Evolutionary conservation across 2,888 invertebrate genomes (phyloP), one percentile per base, ranked within the genome.

Genomic region (Polymixis flavicincta): DNA sequence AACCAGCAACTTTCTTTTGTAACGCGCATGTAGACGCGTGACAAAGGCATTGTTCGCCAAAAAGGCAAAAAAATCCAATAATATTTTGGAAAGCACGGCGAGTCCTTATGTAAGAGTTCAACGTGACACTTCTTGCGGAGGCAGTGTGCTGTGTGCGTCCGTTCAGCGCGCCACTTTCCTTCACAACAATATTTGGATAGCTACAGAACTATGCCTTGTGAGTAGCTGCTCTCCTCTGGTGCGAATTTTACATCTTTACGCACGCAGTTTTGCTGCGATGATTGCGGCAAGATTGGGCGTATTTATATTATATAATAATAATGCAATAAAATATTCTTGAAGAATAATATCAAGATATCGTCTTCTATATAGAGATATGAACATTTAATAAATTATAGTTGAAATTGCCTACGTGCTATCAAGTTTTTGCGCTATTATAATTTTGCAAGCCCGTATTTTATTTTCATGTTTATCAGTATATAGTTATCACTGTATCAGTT

Each of bases 91-190:
- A 96, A 96, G 96, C 95, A 95, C 93, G 90, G 82, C 89, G 90
- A 92, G 92, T 94, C 94, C 95, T 96, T 96, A 96, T 94, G 96
- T 96, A 96, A 96, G 94, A 96, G 96, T 96, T 96, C 96, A 96
- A 93, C 92, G 96, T 96, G 95, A 96, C 93, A 96, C 96, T 96
- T 96, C 81, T 90, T 84, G 90, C 85, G 89, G 88, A 91, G 90
- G 90, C 90, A 90, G 90, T 91, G 91, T 89, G 75, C 67, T 76
- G 76, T 19, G 70, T 50, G 89, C 88, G 92, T 88, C 90, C 92
- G 94, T 94, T 92, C 93, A 92, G 92, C 93, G 96, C 93, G 95
- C 96, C 94, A 96, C 96, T 96, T 96, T 95, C 95, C 92, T 95
- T 92, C 89, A 91, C 88, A 90, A 91, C 92, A 94, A 94, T 94